phyloP scores from a whole-genome alignment of 2,888 invertebrate genomes.

The Lasioglossum malachurum region DNA sequence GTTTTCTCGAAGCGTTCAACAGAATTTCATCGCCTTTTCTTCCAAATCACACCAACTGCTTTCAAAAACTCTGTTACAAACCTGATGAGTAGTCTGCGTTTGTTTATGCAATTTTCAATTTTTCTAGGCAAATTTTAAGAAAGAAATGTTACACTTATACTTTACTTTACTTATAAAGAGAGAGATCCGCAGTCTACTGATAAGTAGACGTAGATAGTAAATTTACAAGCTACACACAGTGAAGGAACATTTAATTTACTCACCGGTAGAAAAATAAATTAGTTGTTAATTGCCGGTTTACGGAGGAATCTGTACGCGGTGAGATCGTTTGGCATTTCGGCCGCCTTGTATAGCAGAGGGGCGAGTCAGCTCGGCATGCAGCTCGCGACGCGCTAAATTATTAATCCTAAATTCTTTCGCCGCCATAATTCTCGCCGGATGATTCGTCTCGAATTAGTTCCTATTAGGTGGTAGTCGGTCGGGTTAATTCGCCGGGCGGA shows the following conservation, averaged over 20 bases:
- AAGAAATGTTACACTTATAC: too few relatives aligned
- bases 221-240: background rate
- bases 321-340: constrained; percentile 2
- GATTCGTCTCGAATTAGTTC: constrained; percentile 74
- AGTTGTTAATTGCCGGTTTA: background rate
- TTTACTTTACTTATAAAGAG: too few relatives aligned
- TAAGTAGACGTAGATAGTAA: background rate
- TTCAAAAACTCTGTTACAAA: too few relatives aligned
- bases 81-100: too few relatives aligned
- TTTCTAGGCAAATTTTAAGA: too few relatives aligned
- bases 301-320: background rate
- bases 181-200: too few relatives aligned
- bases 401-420: constrained; percentile 74
- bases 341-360: constrained; percentile 28
- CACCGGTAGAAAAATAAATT: background rate
- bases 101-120: too few relatives aligned
- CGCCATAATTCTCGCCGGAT: constrained; percentile 67
- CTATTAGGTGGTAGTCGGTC: constrained; percentile 65
- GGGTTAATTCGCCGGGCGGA: constrained; percentile 56
- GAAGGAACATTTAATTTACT: background rate
- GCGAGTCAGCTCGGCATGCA: constrained; percentile 51
- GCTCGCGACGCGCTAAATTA: constrained; percentile 69
- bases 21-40: background rate
- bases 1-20: background rate
- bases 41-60: too few relatives aligned